phyloP scores from a whole-genome alignment of 2,113 vertebrate species.

The Ptilonorhynchus violaceus region DNA sequence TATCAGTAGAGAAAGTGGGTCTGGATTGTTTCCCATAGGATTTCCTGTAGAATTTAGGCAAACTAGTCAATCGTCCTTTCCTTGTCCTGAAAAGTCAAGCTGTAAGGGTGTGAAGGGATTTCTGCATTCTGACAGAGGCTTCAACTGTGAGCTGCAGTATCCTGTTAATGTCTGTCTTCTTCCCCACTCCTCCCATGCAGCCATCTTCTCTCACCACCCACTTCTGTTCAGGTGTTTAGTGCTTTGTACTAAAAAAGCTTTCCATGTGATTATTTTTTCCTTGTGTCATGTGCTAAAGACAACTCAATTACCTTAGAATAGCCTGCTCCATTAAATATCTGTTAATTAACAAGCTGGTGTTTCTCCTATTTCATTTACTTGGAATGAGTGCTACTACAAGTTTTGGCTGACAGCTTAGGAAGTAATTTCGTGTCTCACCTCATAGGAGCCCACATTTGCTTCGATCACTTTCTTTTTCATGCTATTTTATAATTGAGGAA shows the following conservation, averaged over 20 bases:
- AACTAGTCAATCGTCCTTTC: neutral
- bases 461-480: constrained; percentile 2
- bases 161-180: neutral
- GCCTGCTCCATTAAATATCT: neutral
- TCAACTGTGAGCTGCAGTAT: neutral
- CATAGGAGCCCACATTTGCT: constrained; percentile 9
- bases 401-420: neutral
- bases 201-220: neutral
- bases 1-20: neutral
- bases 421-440: constrained; percentile 24
- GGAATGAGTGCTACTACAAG: neutral
- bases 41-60: neutral
- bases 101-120: neutral
- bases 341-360: neutral
- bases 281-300: neutral
- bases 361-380: neutral
- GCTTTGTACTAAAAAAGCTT: neutral
- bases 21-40: neutral
- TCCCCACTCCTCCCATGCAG: neutral
- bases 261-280: neutral
- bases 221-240: neutral
- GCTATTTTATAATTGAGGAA: constrained; percentile 36
- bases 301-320: neutral
- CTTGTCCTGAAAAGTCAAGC: neutral
- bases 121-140: neutral